These are phyloP conservation scores for Euzophera pinguis DNA, from an alignment of 2,888 invertebrate species.

Conservation along the genomic window DNA sequence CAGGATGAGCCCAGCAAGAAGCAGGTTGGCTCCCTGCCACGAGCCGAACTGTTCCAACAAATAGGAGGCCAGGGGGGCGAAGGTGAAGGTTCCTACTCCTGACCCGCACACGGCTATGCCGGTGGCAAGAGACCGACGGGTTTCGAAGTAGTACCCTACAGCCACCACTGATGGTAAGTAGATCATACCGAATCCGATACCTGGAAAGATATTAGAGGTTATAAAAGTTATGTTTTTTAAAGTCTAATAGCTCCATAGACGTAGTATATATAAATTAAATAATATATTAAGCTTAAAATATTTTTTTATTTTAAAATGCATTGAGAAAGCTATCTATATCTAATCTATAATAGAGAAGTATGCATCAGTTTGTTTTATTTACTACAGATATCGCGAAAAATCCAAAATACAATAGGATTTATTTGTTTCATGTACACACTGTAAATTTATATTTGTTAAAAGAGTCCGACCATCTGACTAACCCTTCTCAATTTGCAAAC, in stretches of 20 bases:
- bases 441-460: not conserved
- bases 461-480: constrained; percentile 5
- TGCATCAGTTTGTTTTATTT: too few relatives aligned
- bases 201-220: constrained; percentile 66
- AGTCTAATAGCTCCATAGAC: too few relatives aligned
- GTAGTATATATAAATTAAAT: too few relatives aligned
- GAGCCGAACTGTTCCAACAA: constrained; percentile 87
- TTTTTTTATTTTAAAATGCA: too few relatives aligned
- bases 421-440: too few relatives aligned
- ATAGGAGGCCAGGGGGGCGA: constrained; percentile 93
- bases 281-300: too few relatives aligned
- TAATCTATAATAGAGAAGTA: too few relatives aligned
- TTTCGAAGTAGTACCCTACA: constrained; percentile 98
- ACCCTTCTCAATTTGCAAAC: constrained; percentile 11
- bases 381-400: too few relatives aligned
- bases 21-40: constrained; percentile 95
- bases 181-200: constrained; percentile 95
- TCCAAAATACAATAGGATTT: not conserved
- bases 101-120: constrained; percentile 98
- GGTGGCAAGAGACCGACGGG: constrained; percentile 95
- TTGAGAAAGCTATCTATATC: too few relatives aligned
- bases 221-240: not conserved
- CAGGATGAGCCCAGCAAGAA: constrained; percentile 94
- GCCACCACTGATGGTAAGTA: constrained; percentile 98
- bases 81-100: constrained; percentile 95